phyloP scores from a whole-genome alignment of 2,888 invertebrate species.

The Lydus trimaculatus region DNA sequence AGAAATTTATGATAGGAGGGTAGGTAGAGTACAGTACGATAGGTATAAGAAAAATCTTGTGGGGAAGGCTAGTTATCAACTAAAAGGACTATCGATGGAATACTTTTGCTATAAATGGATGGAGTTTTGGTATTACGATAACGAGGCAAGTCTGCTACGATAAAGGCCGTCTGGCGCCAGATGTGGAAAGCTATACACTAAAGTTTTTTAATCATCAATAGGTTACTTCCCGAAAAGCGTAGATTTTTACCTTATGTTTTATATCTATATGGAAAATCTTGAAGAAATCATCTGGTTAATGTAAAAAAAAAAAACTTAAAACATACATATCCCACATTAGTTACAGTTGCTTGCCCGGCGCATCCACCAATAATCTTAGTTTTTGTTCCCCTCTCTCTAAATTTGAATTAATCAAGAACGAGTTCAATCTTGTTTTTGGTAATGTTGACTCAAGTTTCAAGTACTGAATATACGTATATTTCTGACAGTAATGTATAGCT shows the following conservation, averaged over 20 bases:
- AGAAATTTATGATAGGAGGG: not conserved
- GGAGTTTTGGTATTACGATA: conserved; percentile 23
- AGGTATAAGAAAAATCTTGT: not conserved
- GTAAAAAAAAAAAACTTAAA: not conserved
- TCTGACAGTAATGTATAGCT: conserved; percentile 42
- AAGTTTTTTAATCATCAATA: conserved; percentile 30
- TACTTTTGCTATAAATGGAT: not conserved
- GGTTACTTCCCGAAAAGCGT: conserved; percentile 6
- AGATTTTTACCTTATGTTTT: conserved; percentile 7
- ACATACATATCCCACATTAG: not conserved
- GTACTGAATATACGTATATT: conserved; percentile 30
- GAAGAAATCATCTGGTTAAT: conserved; percentile 10
- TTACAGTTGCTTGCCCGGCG: not conserved
- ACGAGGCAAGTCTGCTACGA: conserved; percentile 24
- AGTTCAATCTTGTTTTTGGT: conserved; percentile 4
- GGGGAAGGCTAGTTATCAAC: not conserved
- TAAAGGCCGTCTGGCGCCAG: conserved; percentile 30
- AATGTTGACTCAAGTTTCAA: conserved; percentile 33
- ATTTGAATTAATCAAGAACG: not conserved
- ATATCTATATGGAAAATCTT: conserved; percentile 16
- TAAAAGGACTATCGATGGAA: conserved; percentile 2
- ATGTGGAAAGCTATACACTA: conserved; percentile 18
- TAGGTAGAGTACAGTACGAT: not conserved
- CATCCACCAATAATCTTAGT: not conserved
- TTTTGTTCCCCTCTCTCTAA: too few relatives aligned